Percentiles rank a stretch among this genome's conserved stretches.
Conservation (phyloP, 2,797 vertebrate species). For the Huso huso region DNA sequence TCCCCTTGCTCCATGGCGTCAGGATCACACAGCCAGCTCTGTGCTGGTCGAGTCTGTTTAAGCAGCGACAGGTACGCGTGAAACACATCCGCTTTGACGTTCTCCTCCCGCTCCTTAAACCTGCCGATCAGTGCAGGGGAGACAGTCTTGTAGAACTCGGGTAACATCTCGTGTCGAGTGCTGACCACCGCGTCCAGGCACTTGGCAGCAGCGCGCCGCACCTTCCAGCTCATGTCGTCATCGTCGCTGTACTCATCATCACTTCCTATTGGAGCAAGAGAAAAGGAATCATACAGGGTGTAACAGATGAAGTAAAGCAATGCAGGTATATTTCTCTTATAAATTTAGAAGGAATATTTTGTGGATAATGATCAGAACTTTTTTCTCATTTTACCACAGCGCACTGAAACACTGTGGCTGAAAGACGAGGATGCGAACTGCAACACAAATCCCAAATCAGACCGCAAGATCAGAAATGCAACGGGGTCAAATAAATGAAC, state of each 20-base stretch:
- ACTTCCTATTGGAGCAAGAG: constrained; percentile 53
- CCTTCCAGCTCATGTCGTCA: constrained; percentile 99
- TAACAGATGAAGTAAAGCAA: too few relatives aligned
- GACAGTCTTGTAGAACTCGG: constrained; percentile 93
- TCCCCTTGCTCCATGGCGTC: constrained; percentile 98
- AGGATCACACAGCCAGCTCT: constrained; percentile 94
- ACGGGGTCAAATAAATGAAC: too few relatives aligned
- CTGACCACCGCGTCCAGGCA: constrained; percentile 94
- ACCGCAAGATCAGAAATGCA: too few relatives aligned
- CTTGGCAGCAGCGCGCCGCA: constrained; percentile 91
- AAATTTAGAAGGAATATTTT: too few relatives aligned
- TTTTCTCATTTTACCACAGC: too few relatives aligned
- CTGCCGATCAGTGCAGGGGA: constrained; percentile 91
- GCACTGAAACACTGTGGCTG: too few relatives aligned
- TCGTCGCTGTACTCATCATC: constrained; percentile 99
- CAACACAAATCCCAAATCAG: too few relatives aligned
- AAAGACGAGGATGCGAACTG: too few relatives aligned
- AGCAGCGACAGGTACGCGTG: constrained; percentile 95
- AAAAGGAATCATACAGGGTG: not conserved
- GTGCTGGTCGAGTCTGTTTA: constrained; percentile 93
- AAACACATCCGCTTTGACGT: constrained; percentile 97
- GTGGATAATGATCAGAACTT: too few relatives aligned
- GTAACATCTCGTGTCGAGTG: constrained; percentile 95
- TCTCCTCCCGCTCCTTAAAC: constrained; percentile 97
- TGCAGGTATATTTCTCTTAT: too few relatives aligned